These are phyloP conservation scores for Phengaris arion DNA, from an alignment of 2,888 invertebrate species.

Conservation along the genomic window DNA sequence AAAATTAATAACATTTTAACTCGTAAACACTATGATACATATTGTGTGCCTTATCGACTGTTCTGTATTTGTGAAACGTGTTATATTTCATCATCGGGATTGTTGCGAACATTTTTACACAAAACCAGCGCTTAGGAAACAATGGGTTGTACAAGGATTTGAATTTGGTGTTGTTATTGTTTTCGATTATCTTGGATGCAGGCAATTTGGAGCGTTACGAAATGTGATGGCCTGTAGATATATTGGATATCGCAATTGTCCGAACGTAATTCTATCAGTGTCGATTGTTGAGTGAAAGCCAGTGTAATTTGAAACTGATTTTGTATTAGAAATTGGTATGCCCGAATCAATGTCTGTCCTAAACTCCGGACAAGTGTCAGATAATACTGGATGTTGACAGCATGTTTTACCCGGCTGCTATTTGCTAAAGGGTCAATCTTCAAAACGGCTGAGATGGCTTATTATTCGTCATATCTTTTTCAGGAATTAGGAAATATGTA, in stretches of 20 bases:
- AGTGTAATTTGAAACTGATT: slow-evolving; percentile 20
- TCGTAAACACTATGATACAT: background rate
- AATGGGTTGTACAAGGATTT: slow-evolving; percentile 29
- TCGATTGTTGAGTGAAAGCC: slow-evolving; percentile 16
- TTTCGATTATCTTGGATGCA: slow-evolving; percentile 24
- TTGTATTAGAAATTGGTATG: background rate
- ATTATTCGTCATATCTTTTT: too few relatives aligned
- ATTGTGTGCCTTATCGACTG: slow-evolving; percentile 12
- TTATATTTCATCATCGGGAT: slow-evolving; percentile 21
- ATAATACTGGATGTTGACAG: too few relatives aligned
- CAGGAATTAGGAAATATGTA: too few relatives aligned
- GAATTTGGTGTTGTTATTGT: slow-evolving; percentile 47
- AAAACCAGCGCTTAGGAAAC: slow-evolving; percentile 20
- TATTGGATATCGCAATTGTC: slow-evolving; percentile 13
- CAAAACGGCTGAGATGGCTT: too few relatives aligned
- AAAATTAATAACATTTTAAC: background rate
- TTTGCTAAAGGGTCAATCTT: too few relatives aligned
- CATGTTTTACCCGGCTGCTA: too few relatives aligned
- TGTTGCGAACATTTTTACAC: slow-evolving; percentile 20
- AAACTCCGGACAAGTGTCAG: too few relatives aligned
- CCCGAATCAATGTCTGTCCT: background rate
- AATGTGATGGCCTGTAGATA: slow-evolving; percentile 21
- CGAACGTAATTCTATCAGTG: slow-evolving; percentile 6
- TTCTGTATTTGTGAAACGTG: background rate
- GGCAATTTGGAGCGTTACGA: slow-evolving; percentile 24